These are phyloP conservation scores for Drosophila mercatorum DNA, from an alignment of 2,888 invertebrate species.

Conservation along the genomic window DNA sequence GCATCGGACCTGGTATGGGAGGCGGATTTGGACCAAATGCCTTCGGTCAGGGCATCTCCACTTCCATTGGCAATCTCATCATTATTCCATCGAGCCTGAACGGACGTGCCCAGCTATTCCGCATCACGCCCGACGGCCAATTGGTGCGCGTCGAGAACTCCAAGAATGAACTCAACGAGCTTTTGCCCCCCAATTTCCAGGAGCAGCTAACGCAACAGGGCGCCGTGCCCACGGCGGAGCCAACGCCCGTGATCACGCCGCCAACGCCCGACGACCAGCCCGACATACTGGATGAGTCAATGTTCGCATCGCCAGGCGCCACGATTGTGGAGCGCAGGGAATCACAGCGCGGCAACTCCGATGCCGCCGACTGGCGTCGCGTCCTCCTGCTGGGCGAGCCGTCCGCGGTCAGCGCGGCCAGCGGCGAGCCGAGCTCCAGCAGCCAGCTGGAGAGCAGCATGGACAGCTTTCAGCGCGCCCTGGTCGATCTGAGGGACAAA, in stretches of 20 bases:
- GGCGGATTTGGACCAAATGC: conserved; percentile 2
- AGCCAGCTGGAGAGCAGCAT: conserved; percentile 63
- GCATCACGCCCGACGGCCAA: conserved; percentile 65
- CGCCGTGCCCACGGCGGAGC: conserved; percentile 46
- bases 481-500: conserved; percentile 70
- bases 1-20: conserved; percentile 10
- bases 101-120: conserved; percentile 57
- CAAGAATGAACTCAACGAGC: conserved; percentile 39
- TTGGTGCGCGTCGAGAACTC: conserved; percentile 55
- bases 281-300: conserved; percentile 51
- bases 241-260: conserved; percentile 49
- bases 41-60: conserved; percentile 24
- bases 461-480: conserved; percentile 71
- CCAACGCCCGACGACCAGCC: conserved; percentile 44
- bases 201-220: conserved; percentile 33
- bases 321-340: conserved; percentile 33
- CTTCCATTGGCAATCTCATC: conserved; percentile 63
- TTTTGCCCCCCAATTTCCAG: conserved; percentile 40
- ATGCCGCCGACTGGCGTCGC: conserved; percentile 70
- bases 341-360: conserved; percentile 47
- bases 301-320: conserved; percentile 37
- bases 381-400: conserved; percentile 66
- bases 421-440: conserved; percentile 24
- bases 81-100: conserved; percentile 49
- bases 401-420: conserved; percentile 10